A percentile compares a stretch with the other conserved stretches of the same genome.
These are phyloP conservation scores for Aricia agestis DNA, from an alignment of 1,140 invertebrate species.

Conservation along the genomic window DNA sequence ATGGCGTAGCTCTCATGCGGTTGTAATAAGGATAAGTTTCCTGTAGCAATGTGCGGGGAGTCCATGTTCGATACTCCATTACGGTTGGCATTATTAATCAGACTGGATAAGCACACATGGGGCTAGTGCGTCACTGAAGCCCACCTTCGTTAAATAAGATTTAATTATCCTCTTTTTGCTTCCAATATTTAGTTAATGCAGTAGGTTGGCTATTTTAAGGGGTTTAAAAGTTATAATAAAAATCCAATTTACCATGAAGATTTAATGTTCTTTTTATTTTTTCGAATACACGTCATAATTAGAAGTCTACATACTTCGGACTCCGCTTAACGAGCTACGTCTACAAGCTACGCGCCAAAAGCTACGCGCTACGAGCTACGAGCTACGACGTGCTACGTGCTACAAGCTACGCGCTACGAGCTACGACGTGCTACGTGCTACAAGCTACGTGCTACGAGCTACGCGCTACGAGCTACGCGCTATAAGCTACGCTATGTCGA, in stretches of 20 bases:
- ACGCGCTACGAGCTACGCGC: not conserved
- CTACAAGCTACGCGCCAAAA: not conserved
- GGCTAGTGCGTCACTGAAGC: slow-evolving; percentile 1
- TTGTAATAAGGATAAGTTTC: slow-evolving; percentile 15
- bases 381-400: not conserved
- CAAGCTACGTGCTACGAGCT: not conserved
- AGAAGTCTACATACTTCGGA: not conserved
- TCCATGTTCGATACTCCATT: slow-evolving; percentile 24
- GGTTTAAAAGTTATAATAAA: not conserved
- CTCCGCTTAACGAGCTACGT: not conserved
- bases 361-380: not conserved
- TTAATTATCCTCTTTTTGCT: not conserved
- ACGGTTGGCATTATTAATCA: slow-evolving; percentile 34
- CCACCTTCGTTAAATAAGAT: slow-evolving; percentile 2
- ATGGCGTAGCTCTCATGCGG: not conserved
- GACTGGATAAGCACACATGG: slow-evolving; percentile 20
- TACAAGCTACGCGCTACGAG: not conserved
- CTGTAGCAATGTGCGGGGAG: not conserved
- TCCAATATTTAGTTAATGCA: not conserved
- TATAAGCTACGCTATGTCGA: too few relatives aligned
- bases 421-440: not conserved
- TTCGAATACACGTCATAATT: too few relatives aligned
- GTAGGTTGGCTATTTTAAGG: not conserved
- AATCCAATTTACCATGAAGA: too few relatives aligned
- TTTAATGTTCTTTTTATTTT: too few relatives aligned